Percentiles rank a stretch among this genome's conserved stretches.
Conservation (phyloP, 2,888 invertebrate species). For the Meta bourneti region DNA sequence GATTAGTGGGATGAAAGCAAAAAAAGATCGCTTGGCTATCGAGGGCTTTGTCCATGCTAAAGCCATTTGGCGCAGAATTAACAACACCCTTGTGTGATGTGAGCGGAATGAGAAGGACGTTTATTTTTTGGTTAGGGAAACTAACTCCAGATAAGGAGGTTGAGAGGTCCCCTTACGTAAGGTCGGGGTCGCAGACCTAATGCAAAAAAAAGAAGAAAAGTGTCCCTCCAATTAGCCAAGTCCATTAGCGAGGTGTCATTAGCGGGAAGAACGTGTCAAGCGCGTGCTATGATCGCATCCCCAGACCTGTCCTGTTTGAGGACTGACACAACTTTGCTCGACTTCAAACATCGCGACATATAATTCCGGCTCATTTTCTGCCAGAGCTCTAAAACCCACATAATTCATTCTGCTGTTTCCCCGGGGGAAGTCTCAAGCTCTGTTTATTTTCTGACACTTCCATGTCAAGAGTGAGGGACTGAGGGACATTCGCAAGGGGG, state of each 20-base stretch:
- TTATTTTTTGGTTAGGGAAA: too few species aligned
- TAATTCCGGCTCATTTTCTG: neutral
- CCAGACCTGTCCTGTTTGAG: constrained; percentile 9
- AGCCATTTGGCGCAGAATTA: too few species aligned
- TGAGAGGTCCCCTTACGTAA: neutral
- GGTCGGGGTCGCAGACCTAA: neutral
- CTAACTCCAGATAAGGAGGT: too few species aligned
- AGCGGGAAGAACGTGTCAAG: constrained; percentile 35
- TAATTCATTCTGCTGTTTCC: neutral
- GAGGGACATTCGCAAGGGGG: neutral
- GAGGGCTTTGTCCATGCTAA: too few species aligned
- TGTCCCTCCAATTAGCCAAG: constrained; percentile 32
- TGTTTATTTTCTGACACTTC: constrained; percentile 43
- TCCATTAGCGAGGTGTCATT: constrained; percentile 68
- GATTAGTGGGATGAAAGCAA: too few species aligned
- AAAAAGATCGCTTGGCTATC: too few species aligned
- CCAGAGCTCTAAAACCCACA: neutral
- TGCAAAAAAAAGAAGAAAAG: neutral
- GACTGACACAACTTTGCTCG: constrained; percentile 19
- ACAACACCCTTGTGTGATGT: too few species aligned
- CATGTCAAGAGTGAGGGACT: neutral
- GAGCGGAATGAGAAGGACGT: too few species aligned
- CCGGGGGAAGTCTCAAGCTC: constrained; percentile 8
- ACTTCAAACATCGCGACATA: constrained; percentile 8
- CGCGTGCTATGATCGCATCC: constrained; percentile 51